phyloP scores from a whole-genome alignment of 2,797 vertebrate species.

The Lophotriccus pileatus region DNA sequence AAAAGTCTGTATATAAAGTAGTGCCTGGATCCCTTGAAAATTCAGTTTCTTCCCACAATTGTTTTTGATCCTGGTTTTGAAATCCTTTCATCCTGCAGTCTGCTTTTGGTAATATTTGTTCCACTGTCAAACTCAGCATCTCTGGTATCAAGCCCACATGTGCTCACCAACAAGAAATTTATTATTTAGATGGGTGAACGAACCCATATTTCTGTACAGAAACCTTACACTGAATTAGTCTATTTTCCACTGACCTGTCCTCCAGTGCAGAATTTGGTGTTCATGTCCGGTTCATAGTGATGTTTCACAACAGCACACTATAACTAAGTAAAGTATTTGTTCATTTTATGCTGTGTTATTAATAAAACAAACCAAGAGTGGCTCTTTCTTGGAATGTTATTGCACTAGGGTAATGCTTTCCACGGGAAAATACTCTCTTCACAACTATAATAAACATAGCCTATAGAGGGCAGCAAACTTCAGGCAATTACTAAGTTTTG shows the following conservation, averaged over 20 bases:
- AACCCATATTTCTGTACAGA: accelerated
- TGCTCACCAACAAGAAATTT: not conserved
- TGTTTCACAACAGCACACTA: not conserved
- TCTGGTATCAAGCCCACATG: not conserved
- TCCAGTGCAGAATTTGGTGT: not conserved
- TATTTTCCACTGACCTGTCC: not conserved
- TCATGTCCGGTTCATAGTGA: not conserved
- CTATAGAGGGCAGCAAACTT: constrained; percentile 61
- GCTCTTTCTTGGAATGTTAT: not conserved
- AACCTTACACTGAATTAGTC: not conserved
- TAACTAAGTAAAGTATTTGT: not conserved
- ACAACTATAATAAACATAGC: not conserved
- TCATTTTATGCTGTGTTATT: not conserved
- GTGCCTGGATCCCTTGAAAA: not conserved
- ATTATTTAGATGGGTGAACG: not conserved
- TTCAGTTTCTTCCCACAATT: not conserved
- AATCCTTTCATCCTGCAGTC: not conserved
- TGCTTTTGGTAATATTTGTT: not conserved
- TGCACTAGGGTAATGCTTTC: not conserved
- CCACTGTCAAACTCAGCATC: not conserved
- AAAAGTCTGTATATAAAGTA: not conserved
- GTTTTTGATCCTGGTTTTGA: not conserved
- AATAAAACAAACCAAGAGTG: not conserved
- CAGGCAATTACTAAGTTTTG: not conserved
- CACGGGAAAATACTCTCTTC: not conserved